phyloP scores from a whole-genome alignment of 2,797 vertebrate species.

The Podarcis siculus region DNA sequence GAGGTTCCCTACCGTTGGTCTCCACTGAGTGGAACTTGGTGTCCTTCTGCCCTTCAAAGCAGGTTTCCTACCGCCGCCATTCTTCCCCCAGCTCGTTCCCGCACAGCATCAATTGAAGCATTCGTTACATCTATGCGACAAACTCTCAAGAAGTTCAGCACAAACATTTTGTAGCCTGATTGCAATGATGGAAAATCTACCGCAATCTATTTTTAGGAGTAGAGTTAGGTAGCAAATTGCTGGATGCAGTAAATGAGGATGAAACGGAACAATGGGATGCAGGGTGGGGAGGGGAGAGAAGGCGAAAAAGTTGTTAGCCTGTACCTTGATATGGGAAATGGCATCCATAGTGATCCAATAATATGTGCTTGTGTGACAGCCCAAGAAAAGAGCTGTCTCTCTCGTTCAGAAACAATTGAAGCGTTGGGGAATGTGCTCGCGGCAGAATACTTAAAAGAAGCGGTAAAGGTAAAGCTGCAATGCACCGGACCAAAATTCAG shows the following conservation, averaged over 20 bases:
- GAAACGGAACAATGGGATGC: neutral
- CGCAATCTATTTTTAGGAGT: neutral
- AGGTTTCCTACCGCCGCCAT: too few relatives aligned
- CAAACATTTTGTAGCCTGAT: neutral
- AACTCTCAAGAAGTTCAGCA: neutral
- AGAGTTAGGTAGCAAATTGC: neutral
- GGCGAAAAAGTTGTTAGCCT: neutral
- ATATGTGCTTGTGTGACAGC: constrained; percentile 9
- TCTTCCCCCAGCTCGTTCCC: neutral
- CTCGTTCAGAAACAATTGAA: neutral
- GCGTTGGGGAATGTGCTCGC: neutral
- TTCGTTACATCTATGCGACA: neutral
- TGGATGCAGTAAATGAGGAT: neutral
- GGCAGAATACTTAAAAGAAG: constrained; percentile 11
- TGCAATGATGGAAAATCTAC: neutral
- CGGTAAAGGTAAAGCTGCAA: neutral
- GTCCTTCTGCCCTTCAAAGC: too few relatives aligned
- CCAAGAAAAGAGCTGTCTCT: neutral
- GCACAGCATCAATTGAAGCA: neutral
- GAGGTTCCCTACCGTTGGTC: too few relatives aligned
- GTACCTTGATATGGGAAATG: neutral
- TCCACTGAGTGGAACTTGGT: too few relatives aligned
- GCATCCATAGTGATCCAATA: constrained; percentile 1
- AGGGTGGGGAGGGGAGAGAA: neutral
- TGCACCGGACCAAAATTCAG: neutral